phyloP scores from a whole-genome alignment of 2,797 vertebrate species.

The Chaetophractus vellerosus region DNA sequence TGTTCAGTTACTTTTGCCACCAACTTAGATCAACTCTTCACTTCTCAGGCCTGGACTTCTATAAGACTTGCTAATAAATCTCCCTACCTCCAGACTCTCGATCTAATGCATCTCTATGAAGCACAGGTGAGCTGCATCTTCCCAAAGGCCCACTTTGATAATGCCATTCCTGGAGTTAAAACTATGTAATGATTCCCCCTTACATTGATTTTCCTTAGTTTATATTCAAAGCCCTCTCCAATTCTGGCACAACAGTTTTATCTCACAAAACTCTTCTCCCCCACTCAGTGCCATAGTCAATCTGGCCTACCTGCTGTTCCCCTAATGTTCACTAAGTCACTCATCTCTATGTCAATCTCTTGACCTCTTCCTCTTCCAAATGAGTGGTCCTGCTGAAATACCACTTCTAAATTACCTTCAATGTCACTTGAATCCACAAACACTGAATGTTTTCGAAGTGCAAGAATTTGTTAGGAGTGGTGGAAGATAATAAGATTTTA shows the following conservation, averaged over 20 bases:
- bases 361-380: background rate
- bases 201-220: background rate
- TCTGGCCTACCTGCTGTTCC: background rate
- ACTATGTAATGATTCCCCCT: background rate
- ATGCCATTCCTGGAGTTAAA: background rate
- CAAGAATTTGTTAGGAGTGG: conserved; percentile 21
- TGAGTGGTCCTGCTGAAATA: conserved; percentile 4
- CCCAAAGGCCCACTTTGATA: background rate
- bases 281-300: background rate
- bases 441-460: background rate
- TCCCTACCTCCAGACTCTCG: background rate
- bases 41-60: background rate
- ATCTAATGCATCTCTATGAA: background rate
- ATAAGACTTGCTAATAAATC: background rate
- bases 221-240: background rate
- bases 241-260: conserved; percentile 4
- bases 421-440: conserved; percentile 14
- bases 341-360: background rate
- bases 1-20: background rate
- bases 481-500: conserved; percentile 20
- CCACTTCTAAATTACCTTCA: background rate
- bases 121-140: background rate
- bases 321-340: background rate
- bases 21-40: conserved; percentile 5
- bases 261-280: background rate